phyloP scores from a whole-genome alignment of 2,113 vertebrate species.

The Tragelaphus strepsiceros region DNA sequence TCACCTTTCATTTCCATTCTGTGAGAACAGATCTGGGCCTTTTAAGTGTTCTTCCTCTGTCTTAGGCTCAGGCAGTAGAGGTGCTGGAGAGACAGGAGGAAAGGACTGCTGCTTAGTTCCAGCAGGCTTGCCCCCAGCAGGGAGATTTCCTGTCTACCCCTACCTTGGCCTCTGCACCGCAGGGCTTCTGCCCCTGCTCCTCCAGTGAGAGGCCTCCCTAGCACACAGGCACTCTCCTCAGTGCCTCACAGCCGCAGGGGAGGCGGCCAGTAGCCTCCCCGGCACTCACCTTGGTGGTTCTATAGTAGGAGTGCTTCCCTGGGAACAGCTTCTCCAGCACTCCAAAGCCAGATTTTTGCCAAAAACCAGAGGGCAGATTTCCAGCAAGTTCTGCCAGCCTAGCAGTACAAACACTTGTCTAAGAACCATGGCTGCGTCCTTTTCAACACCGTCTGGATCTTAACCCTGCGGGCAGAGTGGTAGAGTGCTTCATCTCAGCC shows the following conservation, averaged over 20 bases:
- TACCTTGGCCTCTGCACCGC: not conserved
- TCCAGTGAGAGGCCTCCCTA: not conserved
- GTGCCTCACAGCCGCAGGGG: not conserved
- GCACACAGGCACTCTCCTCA: not conserved
- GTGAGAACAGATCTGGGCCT: not conserved
- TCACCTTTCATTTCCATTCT: not conserved
- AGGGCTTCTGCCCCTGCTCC: not conserved
- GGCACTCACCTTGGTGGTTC: not conserved
- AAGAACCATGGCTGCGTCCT: not conserved
- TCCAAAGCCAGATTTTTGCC: not conserved
- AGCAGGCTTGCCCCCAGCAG: not conserved
- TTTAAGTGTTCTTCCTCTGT: not conserved
- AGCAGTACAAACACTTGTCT: not conserved
- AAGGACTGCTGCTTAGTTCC: not conserved
- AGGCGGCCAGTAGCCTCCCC: not conserved
- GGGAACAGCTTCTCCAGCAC: not conserved
- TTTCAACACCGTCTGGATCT: not conserved
- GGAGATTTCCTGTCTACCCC: not conserved
- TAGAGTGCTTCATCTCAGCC: not conserved
- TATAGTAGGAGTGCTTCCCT: not conserved
- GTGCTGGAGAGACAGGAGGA: not conserved
- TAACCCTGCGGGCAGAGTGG: accelerated
- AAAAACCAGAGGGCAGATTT: not conserved
- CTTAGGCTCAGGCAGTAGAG: not conserved
- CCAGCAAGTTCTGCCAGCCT: not conserved